Evolutionary conservation across 2,888 invertebrate genomes (phyloP).

Genomic region (Embidobia sp.): DNA sequence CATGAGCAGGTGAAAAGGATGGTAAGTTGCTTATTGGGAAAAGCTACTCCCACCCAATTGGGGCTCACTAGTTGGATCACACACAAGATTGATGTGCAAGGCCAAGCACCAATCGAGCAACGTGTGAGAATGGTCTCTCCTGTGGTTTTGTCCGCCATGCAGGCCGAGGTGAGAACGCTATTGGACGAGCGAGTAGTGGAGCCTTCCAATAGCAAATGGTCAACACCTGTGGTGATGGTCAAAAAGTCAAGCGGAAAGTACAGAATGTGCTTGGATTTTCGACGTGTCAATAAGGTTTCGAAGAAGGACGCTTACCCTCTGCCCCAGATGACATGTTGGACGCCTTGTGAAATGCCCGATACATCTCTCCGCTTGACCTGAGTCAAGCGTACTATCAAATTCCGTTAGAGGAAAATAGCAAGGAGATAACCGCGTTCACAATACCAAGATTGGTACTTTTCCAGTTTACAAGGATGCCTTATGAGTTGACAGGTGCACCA

Average conservation of each 20-base stretch:
- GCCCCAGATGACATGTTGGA: background rate
- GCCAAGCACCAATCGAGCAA: background rate
- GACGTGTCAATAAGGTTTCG: background rate
- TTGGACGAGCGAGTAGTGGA: background rate
- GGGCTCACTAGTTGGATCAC: background rate
- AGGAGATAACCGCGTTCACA: background rate
- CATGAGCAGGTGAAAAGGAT: too few relatives aligned
- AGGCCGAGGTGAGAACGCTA: background rate
- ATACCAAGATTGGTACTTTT: constrained; percentile 21
- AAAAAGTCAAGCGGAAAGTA: background rate
- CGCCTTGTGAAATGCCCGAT: background rate
- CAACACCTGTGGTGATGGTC: constrained; percentile 7
- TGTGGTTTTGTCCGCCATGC: background rate
- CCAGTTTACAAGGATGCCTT: constrained; percentile 61
- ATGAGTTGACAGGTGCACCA: constrained; percentile 57
- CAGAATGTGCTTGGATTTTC: constrained; percentile 6
- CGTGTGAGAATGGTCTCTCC: background rate
- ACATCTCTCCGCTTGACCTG: background rate
- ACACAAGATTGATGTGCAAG: background rate
- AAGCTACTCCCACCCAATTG: background rate
- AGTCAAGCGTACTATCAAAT: background rate
- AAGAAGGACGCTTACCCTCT: background rate
- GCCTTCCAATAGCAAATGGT: background rate
- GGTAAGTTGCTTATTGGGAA: too few relatives aligned
- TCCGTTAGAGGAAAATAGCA: background rate